Evolutionary conservation across 2,113 vertebrate species (phyloP), one percentile per base, ranked within the genome.

Genomic region (Polyodon spathula): DNA sequence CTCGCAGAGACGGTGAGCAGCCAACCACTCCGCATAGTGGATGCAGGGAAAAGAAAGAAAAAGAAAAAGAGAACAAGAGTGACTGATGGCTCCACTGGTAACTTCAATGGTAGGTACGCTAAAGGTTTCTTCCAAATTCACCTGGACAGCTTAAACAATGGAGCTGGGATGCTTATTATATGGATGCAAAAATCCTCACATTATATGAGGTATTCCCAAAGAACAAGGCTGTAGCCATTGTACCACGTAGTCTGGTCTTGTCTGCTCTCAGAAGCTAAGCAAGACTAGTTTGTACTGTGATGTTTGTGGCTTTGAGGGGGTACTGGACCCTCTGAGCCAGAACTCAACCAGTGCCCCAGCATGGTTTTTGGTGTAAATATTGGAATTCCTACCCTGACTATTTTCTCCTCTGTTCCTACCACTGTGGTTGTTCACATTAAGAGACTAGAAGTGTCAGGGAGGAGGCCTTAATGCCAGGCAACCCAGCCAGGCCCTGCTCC

Each of bases 51-150:
- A 76, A 85, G 84, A 65, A 95, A 79, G 68, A 98, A 94, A 85
- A 97, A 97, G 74, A 97, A 97, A 66, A 75, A 80, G 68, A 89
- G 88, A 66, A 83, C 84, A 12, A 84, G 88, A 71, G 88, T 89
- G 8, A 81, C 88, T 4, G 88, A 94, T 75, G 87, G 86, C 57
- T 81, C 84, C 40, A 88, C 86, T 2, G 92, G 89, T 58, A 92
- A 84, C 27, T 97, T 98, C 76, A 86, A 92, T 86, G 93, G 95
- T 98, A 73, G 8, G n/a, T n/a, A n/a, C 16, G 12, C 27, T 42
- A 2, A 27, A 27, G 3, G 27, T 27, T 27, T 27, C 27, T 27
- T 27, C 27, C 27, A 27, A 27, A 27, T 27, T 27, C 27, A 27
- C 2, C 27, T 27, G 27, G 27, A 27, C 27, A 27, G 27, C n/a